Conservation (phyloP, 1,140 invertebrate species). For the Colletes latitarsis region DNA sequence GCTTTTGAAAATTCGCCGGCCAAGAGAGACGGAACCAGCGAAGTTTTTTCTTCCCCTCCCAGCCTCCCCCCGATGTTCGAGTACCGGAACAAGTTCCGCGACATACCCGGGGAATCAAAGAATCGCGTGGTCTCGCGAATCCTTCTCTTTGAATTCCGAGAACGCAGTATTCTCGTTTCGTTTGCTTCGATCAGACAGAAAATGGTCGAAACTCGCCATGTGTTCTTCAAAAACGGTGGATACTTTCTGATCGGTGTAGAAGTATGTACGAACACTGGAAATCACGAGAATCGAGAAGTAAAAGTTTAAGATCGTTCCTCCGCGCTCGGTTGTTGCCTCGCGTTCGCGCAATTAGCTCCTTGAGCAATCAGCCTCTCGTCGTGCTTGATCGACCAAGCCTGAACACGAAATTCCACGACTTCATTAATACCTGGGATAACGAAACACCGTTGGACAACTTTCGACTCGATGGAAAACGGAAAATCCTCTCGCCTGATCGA, state of each 20-base stretch:
- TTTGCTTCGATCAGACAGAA: no score
- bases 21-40: not conserved
- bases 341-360: not conserved
- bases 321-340: no score
- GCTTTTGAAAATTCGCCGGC: not conserved
- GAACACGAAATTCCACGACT: not conserved
- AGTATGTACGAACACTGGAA: not conserved
- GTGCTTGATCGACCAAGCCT: conserved; percentile 9
- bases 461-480: not conserved
- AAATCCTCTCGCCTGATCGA: not conserved
- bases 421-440: not conserved
- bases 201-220: no score
- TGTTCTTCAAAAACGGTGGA: no score
- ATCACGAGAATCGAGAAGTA: no score
- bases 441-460: not conserved
- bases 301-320: no score
- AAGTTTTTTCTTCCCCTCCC: not conserved
- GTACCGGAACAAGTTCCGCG: not conserved
- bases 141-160: not conserved
- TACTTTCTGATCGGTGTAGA: no score
- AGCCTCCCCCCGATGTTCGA: no score
- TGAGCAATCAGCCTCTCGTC: not conserved
- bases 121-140: not conserved
- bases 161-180: not conserved
- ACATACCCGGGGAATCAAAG: not conserved